Evolutionary conservation across 2,113 vertebrate species (phyloP), one percentile per base, ranked within the genome.

Genomic region (Psittacula cyanocephala): DNA sequence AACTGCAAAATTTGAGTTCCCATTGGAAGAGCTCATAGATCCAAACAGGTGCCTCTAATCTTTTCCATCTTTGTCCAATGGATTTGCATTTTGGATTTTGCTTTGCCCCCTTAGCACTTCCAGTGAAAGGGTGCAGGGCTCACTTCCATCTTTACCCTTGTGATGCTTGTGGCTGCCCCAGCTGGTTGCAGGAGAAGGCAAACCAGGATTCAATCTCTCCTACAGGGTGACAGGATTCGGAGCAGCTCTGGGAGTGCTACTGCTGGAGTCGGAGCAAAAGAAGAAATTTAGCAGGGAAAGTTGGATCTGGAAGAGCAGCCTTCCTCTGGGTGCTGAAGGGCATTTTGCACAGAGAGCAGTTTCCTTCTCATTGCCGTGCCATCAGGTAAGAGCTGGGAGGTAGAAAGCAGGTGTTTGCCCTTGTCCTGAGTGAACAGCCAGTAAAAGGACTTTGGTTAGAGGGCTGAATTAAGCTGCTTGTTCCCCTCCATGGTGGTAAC

Each of bases 31-130:
- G 25, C 10, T 65, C 39, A 52, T 37, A 44, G 9, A 44, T 39
- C 29, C 27, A 69, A 75, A 31, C 18, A 1, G 3, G 5, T 9
- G 15, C 33, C 41, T 22, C 39, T 13, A 10, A 55, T 22, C 0
- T n/a, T 39, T 67, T 33, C n/a, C 31, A 14, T 43, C 62, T 63
- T 44, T 43, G 23, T 49, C 78, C 52, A 50, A 20, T n/a, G 13
- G 20, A 18, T 70, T 49, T 71, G 8, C 9, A 12, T 77, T 77
- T 65, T 9, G 69, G n/a, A 25, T 59, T 84, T 94, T 50, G 50
- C 37, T 64, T 71, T 86, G 13, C 5, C 10, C 35, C 10, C n/a
- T 57, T 2, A 43, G 24, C 22, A 4, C 17, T 64, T 53, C 18
- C 50, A 67, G 65, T 37, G 13, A 43, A 44, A 64, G 3, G 11